Base-by-base conservation (phyloP, 2,797 vertebrate genomes). In the Chloroceryle amazona region DNA sequence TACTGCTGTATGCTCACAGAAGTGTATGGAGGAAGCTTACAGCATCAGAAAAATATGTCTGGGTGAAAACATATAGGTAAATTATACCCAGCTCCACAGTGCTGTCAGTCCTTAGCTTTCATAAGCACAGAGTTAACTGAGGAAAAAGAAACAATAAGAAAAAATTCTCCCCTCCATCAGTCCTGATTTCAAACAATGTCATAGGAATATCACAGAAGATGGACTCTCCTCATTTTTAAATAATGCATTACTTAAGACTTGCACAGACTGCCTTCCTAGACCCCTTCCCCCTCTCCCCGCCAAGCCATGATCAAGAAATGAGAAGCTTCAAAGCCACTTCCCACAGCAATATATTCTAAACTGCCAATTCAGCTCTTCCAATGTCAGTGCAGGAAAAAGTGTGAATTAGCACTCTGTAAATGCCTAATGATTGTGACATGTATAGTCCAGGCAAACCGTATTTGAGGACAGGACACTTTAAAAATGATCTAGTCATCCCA, bases 11-110 rank as follows among this genome's bases (percentile, higher is more conserved):
- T 4, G 11, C 60, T 88, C 66, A 82, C 29, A 79, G 81, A 88
- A 79, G 31, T 44, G 29, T 42, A 67, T 18, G 31, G 73, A 90
- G 66, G 62, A 93, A 91, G 75, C 76, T 96, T 96, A 96, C 70
- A 92, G 47, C 89, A 97, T 47, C 46, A 92, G 94, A 73, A 95
- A 97, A 96, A 70, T 96, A 95, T 90, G 73, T 63, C 86, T 91
- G 87, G 12, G 37, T 96, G 93, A 96, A 96, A 97, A 92, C 81
- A 89, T 68, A 93, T 21, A 90, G 75, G 37, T 74, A 68, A 93
- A 92, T 29, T 75, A 93, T 91, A 72, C 75, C 41, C 70, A 63
- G 75, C 72, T 81, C 62, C 75, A 76, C 60, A 83, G 47, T 1
- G 3, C 55, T 74, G 31, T 41, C 92, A 86, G 31, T 71, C 35